Percentiles rank a stretch among this genome's conserved stretches.
Conservation (phyloP, 2,888 invertebrate genomes). For the Dendrolimus pini region DNA sequence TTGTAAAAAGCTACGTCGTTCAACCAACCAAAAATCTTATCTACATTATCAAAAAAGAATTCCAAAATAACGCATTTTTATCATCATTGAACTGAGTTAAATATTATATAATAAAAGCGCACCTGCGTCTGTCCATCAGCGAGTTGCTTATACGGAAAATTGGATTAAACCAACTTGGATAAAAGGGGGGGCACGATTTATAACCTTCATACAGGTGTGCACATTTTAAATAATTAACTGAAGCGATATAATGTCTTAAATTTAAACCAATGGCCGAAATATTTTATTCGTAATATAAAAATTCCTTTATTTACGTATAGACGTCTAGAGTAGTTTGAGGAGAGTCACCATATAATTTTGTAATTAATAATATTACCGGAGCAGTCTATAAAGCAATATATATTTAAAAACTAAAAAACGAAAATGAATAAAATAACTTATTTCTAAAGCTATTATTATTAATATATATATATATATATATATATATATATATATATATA, state of each 20-base stretch:
- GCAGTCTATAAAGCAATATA: no score
- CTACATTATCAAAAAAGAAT: neutral
- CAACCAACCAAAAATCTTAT: neutral
- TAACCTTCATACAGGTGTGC: neutral
- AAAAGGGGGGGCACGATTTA: neutral
- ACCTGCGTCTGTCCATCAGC: conserved; percentile 10
- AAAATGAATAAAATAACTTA: no score
- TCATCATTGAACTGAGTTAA: conserved; percentile 4
- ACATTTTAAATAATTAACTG: neutral
- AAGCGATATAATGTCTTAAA: neutral
- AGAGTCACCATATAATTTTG: no score
- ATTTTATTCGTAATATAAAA: neutral
- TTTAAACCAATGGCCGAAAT: neutral
- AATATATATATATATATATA: no score
- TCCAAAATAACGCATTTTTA: neutral
- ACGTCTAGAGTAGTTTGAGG: no score
- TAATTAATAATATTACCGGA: no score
- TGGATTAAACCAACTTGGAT: conserved; percentile 10
- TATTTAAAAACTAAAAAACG: no score
- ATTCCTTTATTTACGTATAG: neutral
- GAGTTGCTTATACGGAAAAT: conserved; percentile 5
- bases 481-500: no score
- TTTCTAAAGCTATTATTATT: no score
- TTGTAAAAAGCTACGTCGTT: no score
- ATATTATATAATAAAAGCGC: conserved; percentile 11